Evolutionary conservation across 2,113 vertebrate genomes (phyloP), one percentile per base, ranked within the genome.

Genomic region (Apodemus sylvaticus): DNA sequence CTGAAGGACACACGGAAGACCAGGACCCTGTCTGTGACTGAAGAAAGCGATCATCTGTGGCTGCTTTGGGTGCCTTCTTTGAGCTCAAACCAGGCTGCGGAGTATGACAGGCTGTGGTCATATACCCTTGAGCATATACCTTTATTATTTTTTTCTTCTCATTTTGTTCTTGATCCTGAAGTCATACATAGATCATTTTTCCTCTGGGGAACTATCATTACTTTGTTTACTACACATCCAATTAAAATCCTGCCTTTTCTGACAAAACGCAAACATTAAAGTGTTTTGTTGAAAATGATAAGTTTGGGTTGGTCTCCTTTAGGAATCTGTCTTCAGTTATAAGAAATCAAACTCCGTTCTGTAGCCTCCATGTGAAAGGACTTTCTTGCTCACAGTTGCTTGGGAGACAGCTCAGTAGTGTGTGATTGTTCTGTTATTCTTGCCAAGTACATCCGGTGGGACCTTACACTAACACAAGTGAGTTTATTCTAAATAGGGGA

Each of bases 1-100:
- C 94, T 53, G 3, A 68, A 48, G 90, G 60, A 58, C 96, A 89
- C 86, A 62, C 66, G 66, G 66, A 4, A 31, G 0, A 53, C 93
- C 66, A 83, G 76, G 83, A 22, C 0, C 0, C 4, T 53, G 31
- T 74, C 91, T 90, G 81, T 91, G 81, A 96, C 34, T 34, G 6
- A 19, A 81, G 68, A 82, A 79, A 39, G 9, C 91, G 79, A 60
- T 24, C 16, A 96, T 0, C 62, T 34, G 62, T 64, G 62, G 96
- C 74, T 90, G 81, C 71, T 97, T 94, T 92, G 93, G 92, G 81
- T 78, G 36, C 92, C 95, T 96, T 93, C 93, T 81, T 1, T 70
- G 77, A 93, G 88, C 76, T 97, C 97, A 96, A 83, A 86, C 86
- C 19, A 20, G 83, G 5, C 39, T 81, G 92, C 81, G 96, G 91